Percentiles rank a stretch among this genome's conserved stretches.
Evolutionary conservation across 2,797 vertebrate species (phyloP).

Genomic region (Nannoperca australis): DNA sequence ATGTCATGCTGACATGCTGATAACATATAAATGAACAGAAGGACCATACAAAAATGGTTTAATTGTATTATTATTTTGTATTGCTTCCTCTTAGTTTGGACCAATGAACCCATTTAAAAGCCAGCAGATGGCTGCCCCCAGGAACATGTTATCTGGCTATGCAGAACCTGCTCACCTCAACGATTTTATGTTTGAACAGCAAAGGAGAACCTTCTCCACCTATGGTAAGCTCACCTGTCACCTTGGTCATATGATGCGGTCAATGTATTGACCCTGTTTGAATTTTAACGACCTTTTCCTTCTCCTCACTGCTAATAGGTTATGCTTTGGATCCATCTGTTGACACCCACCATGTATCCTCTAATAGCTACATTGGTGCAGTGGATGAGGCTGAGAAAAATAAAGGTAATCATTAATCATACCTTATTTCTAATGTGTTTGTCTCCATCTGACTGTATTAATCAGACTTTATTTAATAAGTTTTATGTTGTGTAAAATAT

Average conservation of each 20-base stretch:
- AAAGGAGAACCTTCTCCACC: conserved; percentile 96
- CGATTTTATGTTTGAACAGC: conserved; percentile 99
- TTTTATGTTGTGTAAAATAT: not conserved
- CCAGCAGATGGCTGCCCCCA: conserved; percentile 97
- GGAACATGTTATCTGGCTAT: conserved; percentile 98
- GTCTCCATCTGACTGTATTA: not conserved
- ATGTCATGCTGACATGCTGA: too few relatives aligned
- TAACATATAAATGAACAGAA: not conserved
- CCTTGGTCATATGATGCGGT: not conserved
- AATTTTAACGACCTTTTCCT: conserved; percentile 2
- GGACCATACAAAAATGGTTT: not conserved
- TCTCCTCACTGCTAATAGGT: conserved; percentile 81
- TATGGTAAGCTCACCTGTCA: conserved; percentile 86
- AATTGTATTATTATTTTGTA: not conserved
- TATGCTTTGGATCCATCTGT: conserved; percentile 98
- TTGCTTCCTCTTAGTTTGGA: conserved; percentile 88
- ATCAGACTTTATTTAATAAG: not conserved
- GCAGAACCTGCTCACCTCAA: conserved; percentile 97
- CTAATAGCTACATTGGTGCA: conserved; percentile 92
- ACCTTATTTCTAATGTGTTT: not conserved
- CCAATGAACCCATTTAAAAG: conserved; percentile 94
- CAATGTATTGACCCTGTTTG: not conserved
- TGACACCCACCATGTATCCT: conserved; percentile 87
- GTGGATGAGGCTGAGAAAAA: conserved; percentile 98
- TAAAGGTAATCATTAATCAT: conserved; percentile 87